phyloP scores from a whole-genome alignment of 2,888 invertebrate species.

The Meganola albula region DNA sequence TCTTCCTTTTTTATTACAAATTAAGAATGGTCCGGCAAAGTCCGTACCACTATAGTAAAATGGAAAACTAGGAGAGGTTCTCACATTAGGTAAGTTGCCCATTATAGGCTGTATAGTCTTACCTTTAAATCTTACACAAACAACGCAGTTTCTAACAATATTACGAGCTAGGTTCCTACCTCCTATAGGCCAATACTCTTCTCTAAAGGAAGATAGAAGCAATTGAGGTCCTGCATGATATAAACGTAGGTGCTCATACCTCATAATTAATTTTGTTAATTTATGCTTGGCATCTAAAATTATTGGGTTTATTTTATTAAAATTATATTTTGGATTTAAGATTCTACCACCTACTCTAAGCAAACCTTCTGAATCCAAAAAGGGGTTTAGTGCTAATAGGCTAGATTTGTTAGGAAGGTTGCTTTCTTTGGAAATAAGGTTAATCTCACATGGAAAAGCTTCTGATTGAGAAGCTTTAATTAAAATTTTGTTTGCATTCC shows the following conservation, averaged over 20 bases:
- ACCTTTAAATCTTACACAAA: constrained; percentile 1
- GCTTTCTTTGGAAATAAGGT: too few relatives aligned
- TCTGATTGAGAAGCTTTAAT: neutral
- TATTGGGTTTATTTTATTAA: constrained; percentile 13
- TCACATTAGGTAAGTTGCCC: constrained; percentile 2
- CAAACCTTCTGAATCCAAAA: constrained; percentile 8
- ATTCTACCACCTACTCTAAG: constrained; percentile 11
- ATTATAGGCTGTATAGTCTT: constrained; percentile 4
- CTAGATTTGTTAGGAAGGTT: constrained; percentile 7
- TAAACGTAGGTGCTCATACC: neutral
- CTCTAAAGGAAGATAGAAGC: neutral
- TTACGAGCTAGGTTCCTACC: neutral
- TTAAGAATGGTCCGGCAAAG: constrained; percentile 7
- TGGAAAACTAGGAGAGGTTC: neutral
- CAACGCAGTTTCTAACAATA: neutral
- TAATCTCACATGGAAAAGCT: neutral
- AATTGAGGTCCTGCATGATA: constrained; percentile 2
- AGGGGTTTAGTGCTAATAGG: constrained; percentile 11
- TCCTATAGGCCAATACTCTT: constrained; percentile 3
- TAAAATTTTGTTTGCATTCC: neutral
- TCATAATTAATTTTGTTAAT: constrained; percentile 6
- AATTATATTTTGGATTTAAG: constrained; percentile 5
- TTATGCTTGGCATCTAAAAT: constrained; percentile 11
- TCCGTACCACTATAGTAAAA: constrained; percentile 3
- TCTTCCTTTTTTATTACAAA: constrained; percentile 2